Base-by-base conservation (phyloP, 2,797 vertebrate genomes). In the Pygocentrus nattereri region DNA sequence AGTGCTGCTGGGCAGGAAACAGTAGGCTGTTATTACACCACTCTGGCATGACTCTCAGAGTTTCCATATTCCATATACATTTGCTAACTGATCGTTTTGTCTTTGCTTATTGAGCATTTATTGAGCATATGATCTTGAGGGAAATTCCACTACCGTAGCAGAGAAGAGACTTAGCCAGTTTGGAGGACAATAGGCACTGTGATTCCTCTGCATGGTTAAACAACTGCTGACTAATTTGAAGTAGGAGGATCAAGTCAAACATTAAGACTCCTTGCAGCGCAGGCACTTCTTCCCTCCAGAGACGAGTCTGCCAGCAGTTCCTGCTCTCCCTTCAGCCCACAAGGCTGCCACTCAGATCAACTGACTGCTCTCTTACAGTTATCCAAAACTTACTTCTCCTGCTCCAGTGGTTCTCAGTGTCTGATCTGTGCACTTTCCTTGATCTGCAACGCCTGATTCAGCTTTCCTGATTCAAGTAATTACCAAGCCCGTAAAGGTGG, bases 51-150 rank as follows among this genome's bases (percentile, higher is more conserved):
- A n/a, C 73, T 62, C 7, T 44, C 54, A 59, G 27, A 52, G 50
- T 74, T 74, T 73, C 69, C 64, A 19, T 67, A 47, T 50, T 78
- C 30, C 19, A 4, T 50, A n/a, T 34, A 13, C 80, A 47, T 64
- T 64, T 41, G 58, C 65, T 54, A 77, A 77, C 69, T 47, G 64
- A 50, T 76, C 70, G n/a, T 23, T 64, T 74, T 58, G 3, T 54
- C 80, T 81, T 65, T 49, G 52, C 70, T 82, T 61, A 47, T 78
- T 80, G 50, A 82, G 64, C 69, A 74, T 74, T 80, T 84, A 74
- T 25, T 19, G 5, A 75, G 74, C 44, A 61, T 25, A 27, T 41
- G 18, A 70, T 74, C 69, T 47, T 16, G 1, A 61, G 64, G 67
- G 79, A 78, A 85, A 75, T 78, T 83, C 52, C 75, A 80, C 81